Evolutionary conservation across 2,113 vertebrate species (phyloP).

Genomic region (Grammomys dolichurus): DNA sequence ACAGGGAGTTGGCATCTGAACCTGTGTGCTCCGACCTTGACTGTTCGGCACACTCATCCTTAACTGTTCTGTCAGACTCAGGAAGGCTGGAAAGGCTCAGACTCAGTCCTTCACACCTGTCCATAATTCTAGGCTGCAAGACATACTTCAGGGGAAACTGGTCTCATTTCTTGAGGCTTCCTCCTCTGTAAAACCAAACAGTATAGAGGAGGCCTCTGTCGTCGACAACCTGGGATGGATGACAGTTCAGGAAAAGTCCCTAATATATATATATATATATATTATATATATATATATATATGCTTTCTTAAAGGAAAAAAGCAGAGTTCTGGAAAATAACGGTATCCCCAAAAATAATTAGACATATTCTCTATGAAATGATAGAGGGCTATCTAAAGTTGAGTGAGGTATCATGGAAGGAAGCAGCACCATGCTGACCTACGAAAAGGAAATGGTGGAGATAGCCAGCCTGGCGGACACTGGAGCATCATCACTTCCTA

Average conservation of each 20-base stretch:
- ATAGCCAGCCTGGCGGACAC: background rate
- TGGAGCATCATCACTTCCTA: background rate
- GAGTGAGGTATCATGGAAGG: background rate
- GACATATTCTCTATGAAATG: background rate
- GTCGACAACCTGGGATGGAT: background rate
- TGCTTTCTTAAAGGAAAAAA: background rate
- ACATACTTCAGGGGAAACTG: background rate
- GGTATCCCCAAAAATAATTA: background rate
- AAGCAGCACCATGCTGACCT: background rate
- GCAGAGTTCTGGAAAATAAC: conserved; percentile 26
- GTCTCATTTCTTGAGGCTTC: background rate
- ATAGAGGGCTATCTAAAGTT: background rate
- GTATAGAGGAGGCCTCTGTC: background rate
- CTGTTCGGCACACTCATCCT: background rate
- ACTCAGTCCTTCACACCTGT: background rate
- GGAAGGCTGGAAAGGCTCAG: background rate
- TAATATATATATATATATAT: too few relatives aligned
- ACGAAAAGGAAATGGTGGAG: background rate
- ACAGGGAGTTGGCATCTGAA: background rate
- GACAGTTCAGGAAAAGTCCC: background rate
- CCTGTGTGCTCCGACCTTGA: background rate
- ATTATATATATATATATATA: too few relatives aligned
- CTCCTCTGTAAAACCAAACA: background rate
- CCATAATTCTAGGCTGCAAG: background rate
- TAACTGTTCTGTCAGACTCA: background rate